A percentile compares a stretch with the other conserved stretches of the same genome.
Evolutionary conservation across 2,113 vertebrate genomes (phyloP).

Genomic region (Cephalopholis sonnerati): DNA sequence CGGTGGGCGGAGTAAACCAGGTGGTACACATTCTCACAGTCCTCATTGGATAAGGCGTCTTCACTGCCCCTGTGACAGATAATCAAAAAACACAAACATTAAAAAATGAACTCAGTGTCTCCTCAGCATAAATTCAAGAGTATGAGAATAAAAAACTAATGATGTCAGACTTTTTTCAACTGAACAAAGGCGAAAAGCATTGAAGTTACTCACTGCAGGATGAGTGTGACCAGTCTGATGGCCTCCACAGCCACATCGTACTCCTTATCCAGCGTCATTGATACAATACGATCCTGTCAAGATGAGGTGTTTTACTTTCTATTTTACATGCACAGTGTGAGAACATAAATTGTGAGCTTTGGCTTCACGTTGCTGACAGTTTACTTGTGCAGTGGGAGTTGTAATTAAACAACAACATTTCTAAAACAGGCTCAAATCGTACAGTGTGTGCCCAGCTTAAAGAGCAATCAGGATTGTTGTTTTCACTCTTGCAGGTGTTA

Average conservation of each 20-base stretch:
- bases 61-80: slow-evolving; percentile 93
- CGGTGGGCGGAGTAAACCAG: slow-evolving; percentile 98
- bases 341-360: no score
- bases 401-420: no score
- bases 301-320: no score
- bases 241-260: slow-evolving; percentile 99
- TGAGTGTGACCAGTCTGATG: slow-evolving; percentile 96
- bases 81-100: neutral
- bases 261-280: slow-evolving; percentile 99
- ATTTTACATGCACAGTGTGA: no score
- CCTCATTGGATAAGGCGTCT: slow-evolving; percentile 98
- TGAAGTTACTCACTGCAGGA: slow-evolving; percentile 94
- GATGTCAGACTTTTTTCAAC: neutral
- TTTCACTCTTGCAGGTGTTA: slow-evolving; percentile 64
- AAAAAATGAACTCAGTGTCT: neutral
- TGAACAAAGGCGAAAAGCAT: no score
- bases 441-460: no score
- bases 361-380: no score
- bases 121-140: neutral
- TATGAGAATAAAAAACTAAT: no score
- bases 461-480: neutral
- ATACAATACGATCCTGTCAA: slow-evolving; percentile 96
- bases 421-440: neutral
- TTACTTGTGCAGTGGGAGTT: no score
- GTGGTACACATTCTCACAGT: slow-evolving; percentile 99